Evolutionary conservation across 2,797 vertebrate genomes (phyloP).

Genomic region (Lacerta agilis): DNA sequence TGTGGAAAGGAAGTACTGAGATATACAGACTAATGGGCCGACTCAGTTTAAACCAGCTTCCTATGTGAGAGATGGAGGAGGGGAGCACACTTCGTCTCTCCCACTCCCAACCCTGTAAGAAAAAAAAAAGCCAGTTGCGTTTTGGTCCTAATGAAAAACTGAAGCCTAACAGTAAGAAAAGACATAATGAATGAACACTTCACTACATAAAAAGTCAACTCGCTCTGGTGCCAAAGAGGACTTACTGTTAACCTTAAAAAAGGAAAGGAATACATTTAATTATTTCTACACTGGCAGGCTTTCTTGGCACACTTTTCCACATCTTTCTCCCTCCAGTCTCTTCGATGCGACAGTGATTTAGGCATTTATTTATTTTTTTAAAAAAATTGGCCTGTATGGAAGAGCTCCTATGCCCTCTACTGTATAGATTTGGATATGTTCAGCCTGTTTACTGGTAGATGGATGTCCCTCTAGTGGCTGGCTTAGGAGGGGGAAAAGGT

Average conservation of each 20-base stretch:
- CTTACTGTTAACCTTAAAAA: constrained; percentile 22
- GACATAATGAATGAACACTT: not conserved
- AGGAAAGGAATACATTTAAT: constrained; percentile 24
- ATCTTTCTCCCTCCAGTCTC: not conserved
- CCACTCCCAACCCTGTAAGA: too few species aligned
- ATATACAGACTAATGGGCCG: not conserved
- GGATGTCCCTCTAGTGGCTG: constrained; percentile 35
- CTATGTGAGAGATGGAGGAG: not conserved
- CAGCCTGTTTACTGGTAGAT: not conserved
- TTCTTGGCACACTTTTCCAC: not conserved
- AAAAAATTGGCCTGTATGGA: not conserved
- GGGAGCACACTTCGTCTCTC: not conserved
- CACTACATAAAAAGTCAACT: constrained; percentile 12
- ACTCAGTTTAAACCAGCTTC: not conserved
- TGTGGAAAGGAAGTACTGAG: not conserved
- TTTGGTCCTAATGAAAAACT: not conserved
- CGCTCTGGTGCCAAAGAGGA: constrained; percentile 13
- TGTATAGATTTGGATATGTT: not conserved
- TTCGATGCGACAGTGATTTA: constrained; percentile 4
- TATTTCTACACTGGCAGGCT: not conserved
- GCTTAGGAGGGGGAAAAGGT: not conserved
- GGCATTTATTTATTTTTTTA: not conserved
- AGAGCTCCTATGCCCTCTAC: constrained; percentile 40
- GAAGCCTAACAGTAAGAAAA: constrained; percentile 17
- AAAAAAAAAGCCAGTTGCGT: not conserved